Evolutionary conservation across 1,140 invertebrate species (phyloP), one percentile per base, ranked within the genome.

Genomic region (Armadillidium nasatum): DNA sequence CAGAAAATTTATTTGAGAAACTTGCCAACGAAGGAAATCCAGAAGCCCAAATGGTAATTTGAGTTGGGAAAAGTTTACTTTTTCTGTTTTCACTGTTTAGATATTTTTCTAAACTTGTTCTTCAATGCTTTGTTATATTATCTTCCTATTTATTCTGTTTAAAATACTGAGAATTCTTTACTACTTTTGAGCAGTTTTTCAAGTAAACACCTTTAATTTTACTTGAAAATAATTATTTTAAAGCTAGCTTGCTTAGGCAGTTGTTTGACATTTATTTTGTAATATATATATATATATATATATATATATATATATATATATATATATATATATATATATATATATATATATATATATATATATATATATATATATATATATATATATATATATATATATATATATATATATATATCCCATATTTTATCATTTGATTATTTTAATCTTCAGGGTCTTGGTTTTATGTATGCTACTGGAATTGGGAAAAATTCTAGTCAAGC

Each of bases 401-500:
- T 33, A 33, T 33, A 33, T 33, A 33, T 33, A 33, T 33, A 33
- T 33, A 33, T 33, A 1, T 33, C 6, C 33, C 6, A 33, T 33
- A 33, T 33, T 33, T 33, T 33, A 33, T 33, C 6, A 33, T 66
- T 13, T 68, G 9, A 43, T 75, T 70, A 45, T 33, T 78, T 74
- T 81, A 76, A 72, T 83, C 84, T 86, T 45, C 83, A 95, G 94
- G 94, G 90, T 79, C 85, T 96, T 81, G 94, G 92, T 22, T 95
- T 97, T 84, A 86, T 98, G 70, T 92, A 97, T 85, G 92, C 94
- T 22, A 91, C 91, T 73, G 97, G 96, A 10, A 88, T 97, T 15
- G 86, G 86, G 46, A 89, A 94, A 0, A 92, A 94, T 82, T 91
- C 94, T 0, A 96, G 92, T 79, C 94, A 96, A 85, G 89, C 93